A percentile compares a stretch with the other conserved stretches of the same genome.
Conservation (phyloP, 2,888 invertebrate genomes). For the Eilema griseolum region DNA sequence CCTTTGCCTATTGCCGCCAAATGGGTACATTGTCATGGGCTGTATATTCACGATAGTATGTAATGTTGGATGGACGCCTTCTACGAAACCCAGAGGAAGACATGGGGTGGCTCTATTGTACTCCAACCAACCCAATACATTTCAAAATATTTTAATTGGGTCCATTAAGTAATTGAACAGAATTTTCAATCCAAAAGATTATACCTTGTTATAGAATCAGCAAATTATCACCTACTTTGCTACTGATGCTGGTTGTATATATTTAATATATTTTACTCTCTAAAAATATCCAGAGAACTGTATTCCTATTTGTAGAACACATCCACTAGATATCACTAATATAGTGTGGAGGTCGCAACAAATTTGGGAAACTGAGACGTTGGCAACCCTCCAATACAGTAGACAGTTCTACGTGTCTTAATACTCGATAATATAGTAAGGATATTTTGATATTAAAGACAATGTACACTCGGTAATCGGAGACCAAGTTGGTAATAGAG, state of each 20-base stretch:
- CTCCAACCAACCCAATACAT: too few species aligned
- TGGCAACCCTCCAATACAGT: constrained; percentile 40
- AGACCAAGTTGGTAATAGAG: neutral
- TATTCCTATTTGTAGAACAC: constrained; percentile 28
- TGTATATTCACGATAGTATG: too few species aligned
- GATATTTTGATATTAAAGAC: constrained; percentile 36
- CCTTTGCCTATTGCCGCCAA: too few species aligned
- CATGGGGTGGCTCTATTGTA: too few species aligned
- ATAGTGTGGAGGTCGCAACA: constrained; percentile 35
- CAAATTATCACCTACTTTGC: neutral
- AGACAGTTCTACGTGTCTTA: constrained; percentile 42
- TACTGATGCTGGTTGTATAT: constrained; percentile 10
- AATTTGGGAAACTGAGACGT: constrained; percentile 41
- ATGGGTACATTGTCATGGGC: too few species aligned
- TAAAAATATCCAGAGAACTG: constrained; percentile 37
- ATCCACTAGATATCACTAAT: constrained; percentile 34
- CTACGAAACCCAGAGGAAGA: too few species aligned
- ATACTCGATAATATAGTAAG: constrained; percentile 40
- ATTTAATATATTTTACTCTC: constrained; percentile 22
- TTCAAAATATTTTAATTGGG: too few species aligned
- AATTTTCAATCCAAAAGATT: too few species aligned
- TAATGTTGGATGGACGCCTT: too few species aligned
- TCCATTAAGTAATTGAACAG: too few species aligned
- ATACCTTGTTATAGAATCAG: too few species aligned
- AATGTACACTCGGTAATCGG: constrained; percentile 1